These are phyloP conservation scores for Ailurus styani DNA, from an alignment of 2,113 vertebrate species.

Conservation along the genomic window DNA sequence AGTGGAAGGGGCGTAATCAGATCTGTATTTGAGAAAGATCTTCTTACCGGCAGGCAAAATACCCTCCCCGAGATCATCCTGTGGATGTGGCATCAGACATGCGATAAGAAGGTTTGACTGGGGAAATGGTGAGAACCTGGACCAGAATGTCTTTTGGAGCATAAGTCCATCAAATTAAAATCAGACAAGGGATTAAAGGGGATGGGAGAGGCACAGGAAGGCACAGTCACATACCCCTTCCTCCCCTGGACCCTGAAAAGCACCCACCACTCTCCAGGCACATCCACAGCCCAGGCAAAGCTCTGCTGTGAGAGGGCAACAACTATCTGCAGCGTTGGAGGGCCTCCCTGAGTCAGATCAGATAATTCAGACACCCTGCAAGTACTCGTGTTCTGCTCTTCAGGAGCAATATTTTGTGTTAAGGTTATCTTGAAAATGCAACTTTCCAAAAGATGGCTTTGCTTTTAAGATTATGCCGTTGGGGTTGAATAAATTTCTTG, in stretches of 20 bases:
- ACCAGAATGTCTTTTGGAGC: neutral
- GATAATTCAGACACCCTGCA: neutral
- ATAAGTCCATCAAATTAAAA: neutral
- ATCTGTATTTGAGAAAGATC: neutral
- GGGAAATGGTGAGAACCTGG: neutral
- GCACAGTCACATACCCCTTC: neutral
- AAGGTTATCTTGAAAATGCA: neutral
- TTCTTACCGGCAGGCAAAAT: neutral
- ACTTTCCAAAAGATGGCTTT: constrained; percentile 4
- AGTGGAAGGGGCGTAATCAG: neutral
- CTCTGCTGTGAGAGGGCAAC: neutral
- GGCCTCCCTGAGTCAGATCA: neutral
- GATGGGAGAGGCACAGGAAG: neutral
- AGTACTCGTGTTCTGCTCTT: neutral
- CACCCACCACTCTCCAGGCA: neutral
- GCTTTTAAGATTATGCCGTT: constrained; percentile 26
- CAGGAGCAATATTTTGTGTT: neutral
- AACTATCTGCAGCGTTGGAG: neutral
- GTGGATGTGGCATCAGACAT: neutral
- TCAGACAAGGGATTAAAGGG: neutral
- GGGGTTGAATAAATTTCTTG: constrained; percentile 47
- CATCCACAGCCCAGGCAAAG: neutral
- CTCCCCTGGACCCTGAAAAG: neutral
- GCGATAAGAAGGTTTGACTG: neutral
- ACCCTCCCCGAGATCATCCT: neutral